Base-by-base conservation (phyloP, 2,113 vertebrate genomes). In the Microtus montanus region DNA sequence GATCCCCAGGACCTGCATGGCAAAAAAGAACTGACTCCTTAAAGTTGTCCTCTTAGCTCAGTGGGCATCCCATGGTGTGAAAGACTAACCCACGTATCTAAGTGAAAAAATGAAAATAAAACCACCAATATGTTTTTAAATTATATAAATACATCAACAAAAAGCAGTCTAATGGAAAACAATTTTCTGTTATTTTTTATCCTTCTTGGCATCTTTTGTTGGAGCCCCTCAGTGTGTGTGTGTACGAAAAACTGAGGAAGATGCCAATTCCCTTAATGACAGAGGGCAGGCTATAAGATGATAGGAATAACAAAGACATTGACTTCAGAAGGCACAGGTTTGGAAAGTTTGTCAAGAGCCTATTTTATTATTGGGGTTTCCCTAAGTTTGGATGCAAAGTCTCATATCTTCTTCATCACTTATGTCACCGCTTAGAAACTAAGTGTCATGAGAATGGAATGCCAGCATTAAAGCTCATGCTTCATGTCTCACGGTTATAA, bases 131-230 rank as follows among this genome's bases (percentile, higher is more conserved):
- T 17, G 30, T 19, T 84, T 49, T 35, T 38, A 38, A 54, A 49
- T 49, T 54, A 41, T 66, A n/a, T 70, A 70, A 38, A 87, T 10
- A 64, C 52, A 44, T 79, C 91, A 64, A 79, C 89, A 20, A 68
- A 79, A 78, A 8, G 3, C 9, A 82, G 30, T 38, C 2, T 49
- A n/a, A 26, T 79, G 2, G 84, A 22, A 15, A 86, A 11, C 1
- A 87, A 14, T 87, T 94, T 63, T 91, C 58, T 49, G 35, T 38
- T 7, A 70, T 78, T 90, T 96, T 96, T 49, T 8, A 63, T 33
- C 30, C 58, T 5, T 35, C 8, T 77, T n/a, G 33, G 58, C 0
- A 88, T 26, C 3, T 64, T 73, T 95, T 87, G 0, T 87, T 30
- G 1, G 33, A 75, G 33, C 28, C 94, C 89, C 33, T 17, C 41